Evolutionary conservation across 2,113 vertebrate genomes (phyloP).

Genomic region (Trogon melanurus): DNA sequence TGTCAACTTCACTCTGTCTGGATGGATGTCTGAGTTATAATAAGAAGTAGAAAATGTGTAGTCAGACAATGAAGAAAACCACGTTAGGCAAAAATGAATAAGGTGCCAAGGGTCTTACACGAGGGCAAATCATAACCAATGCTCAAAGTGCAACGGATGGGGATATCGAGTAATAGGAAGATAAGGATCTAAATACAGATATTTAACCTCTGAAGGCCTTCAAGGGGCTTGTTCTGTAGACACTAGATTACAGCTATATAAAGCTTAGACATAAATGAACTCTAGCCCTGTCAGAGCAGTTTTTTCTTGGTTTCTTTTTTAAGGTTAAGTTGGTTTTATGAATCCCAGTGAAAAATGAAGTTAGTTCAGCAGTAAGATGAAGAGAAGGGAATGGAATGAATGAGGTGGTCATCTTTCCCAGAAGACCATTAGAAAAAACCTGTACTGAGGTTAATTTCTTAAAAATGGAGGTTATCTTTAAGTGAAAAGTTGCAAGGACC

Average conservation of each 20-base stretch:
- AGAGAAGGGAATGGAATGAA: neutral
- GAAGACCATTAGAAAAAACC: neutral
- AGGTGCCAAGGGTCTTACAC: slow-evolving; percentile 48
- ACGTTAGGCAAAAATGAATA: slow-evolving; percentile 60
- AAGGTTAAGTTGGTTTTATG: slow-evolving; percentile 20
- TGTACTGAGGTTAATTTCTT: neutral
- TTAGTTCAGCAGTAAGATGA: neutral
- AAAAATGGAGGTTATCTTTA: neutral
- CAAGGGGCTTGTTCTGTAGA: slow-evolving; percentile 33
- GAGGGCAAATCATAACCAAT: slow-evolving; percentile 53
- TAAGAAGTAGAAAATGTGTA: slow-evolving; percentile 43
- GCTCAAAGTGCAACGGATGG: slow-evolving; percentile 31
- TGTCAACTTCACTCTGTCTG: slow-evolving; percentile 66
- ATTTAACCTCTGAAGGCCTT: slow-evolving; percentile 47
- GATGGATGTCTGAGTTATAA: slow-evolving; percentile 61
- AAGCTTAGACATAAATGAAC: slow-evolving; percentile 49
- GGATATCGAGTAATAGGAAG: slow-evolving; percentile 33
- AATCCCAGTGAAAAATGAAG: neutral
- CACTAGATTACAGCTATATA: slow-evolving; percentile 26
- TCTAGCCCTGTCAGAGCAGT: neutral
- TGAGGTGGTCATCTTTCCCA: neutral
- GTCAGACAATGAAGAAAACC: slow-evolving; percentile 61
- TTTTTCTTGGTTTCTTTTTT: neutral
- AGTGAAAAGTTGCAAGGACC: neutral
- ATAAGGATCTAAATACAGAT: slow-evolving; percentile 54